Evolutionary conservation across 1,140 invertebrate species (phyloP).

Genomic region (Bombus confusus): DNA sequence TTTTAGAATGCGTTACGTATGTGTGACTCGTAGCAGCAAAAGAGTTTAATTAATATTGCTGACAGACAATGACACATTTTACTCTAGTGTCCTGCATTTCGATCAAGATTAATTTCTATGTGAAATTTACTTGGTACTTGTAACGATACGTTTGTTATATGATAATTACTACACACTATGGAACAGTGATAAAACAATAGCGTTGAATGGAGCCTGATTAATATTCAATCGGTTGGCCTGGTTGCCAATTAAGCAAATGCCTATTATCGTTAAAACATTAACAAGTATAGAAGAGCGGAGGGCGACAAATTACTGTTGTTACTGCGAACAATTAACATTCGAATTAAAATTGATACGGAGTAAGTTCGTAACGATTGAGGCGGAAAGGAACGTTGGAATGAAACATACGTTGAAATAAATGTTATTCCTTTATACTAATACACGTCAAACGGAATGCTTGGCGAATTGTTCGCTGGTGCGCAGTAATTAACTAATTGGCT

Average conservation of each 20-base stretch:
- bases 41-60: too few species aligned
- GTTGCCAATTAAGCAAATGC: conserved; percentile 2
- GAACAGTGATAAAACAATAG: background rate
- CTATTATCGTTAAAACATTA: conserved; percentile 1
- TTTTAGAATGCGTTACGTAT: too few species aligned
- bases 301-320: background rate
- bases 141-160: background rate
- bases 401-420: background rate
- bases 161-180: background rate
- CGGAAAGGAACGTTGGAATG: background rate
- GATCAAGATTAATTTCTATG: background rate
- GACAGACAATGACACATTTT: too few species aligned
- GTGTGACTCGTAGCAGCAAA: too few species aligned
- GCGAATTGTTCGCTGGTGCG: too few species aligned
- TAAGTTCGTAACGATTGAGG: too few species aligned
- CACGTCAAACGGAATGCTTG: background rate
- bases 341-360: background rate
- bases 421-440: background rate
- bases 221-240: background rate
- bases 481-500: background rate
- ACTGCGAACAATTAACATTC: background rate
- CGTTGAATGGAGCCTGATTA: background rate
- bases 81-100: too few species aligned
- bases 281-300: background rate
- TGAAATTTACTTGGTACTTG: background rate